A percentile compares a stretch with the other conserved stretches of the same genome.
Evolutionary conservation across 2,113 vertebrate genomes (phyloP).

Genomic region (Orthochromis indermauri): DNA sequence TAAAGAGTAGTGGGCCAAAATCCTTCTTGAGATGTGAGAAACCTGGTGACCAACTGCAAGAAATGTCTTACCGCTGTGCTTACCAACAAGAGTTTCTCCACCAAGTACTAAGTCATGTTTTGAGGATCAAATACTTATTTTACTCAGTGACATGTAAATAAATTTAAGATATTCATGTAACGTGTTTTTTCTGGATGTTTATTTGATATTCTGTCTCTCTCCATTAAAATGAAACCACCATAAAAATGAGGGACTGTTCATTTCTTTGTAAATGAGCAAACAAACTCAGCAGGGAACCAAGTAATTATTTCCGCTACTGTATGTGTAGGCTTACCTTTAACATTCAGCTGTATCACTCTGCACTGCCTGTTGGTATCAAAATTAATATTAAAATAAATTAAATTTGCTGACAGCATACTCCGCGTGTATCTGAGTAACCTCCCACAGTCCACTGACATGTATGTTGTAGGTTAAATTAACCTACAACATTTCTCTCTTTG

Average conservation of each 20-base stretch:
- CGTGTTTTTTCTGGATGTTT: not conserved
- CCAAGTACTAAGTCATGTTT: not conserved
- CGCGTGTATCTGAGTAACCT: not conserved
- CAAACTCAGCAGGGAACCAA: not conserved
- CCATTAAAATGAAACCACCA: not conserved
- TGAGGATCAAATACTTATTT: not conserved
- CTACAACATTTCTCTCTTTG: not conserved
- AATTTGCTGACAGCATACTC: not conserved
- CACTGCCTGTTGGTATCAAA: not conserved
- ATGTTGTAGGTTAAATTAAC: not conserved
- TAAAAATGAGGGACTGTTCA: not conserved
- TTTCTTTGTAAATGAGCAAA: not conserved
- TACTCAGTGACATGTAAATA: not conserved
- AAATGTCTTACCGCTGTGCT: not conserved
- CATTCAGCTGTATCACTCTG: not conserved
- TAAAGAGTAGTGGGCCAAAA: not conserved
- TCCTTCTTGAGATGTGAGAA: not conserved
- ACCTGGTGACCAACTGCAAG: not conserved
- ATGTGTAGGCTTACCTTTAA: not conserved
- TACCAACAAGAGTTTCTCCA: not conserved
- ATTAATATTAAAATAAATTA: not conserved
- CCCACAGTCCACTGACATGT: not conserved
- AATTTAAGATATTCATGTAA: not conserved
- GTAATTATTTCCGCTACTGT: not conserved
- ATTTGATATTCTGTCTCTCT: not conserved